These are phyloP conservation scores for Ciona savignyi DNA, from an alignment of 23 tunicate genomes.

Conservation along the genomic window DNA sequence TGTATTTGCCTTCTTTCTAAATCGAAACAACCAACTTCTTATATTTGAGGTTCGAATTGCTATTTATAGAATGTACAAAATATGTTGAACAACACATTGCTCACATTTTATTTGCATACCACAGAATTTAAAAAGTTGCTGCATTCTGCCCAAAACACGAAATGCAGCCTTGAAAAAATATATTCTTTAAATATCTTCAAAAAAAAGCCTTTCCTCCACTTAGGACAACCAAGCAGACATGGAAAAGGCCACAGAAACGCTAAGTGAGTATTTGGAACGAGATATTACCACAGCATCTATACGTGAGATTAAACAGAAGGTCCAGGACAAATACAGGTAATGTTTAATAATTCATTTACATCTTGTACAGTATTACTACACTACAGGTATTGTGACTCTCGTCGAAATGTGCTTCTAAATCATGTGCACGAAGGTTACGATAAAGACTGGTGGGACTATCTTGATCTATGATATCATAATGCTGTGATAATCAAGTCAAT, in stretches of 20 bases:
- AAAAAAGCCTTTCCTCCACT: too few relatives aligned
- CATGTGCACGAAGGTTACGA: conserved; percentile 95
- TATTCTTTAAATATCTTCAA: too few relatives aligned
- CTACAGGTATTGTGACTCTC: conserved; percentile 72
- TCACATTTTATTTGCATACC: too few relatives aligned
- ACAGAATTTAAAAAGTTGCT: too few relatives aligned
- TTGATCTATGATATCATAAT: too few relatives aligned
- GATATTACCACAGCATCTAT: conserved; percentile 78
- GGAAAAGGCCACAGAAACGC: conserved; percentile 82
- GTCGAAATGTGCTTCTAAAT: conserved; percentile 60
- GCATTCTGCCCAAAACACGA: too few relatives aligned
- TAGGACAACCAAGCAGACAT: conserved; percentile 89
- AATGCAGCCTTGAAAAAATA: too few relatives aligned
- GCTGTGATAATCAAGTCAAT: too few relatives aligned
- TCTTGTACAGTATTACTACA: too few relatives aligned
- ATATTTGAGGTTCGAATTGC: conserved; percentile 77
- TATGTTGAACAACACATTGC: too few relatives aligned
- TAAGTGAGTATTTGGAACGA: conserved; percentile 90
- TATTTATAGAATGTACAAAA: too few relatives aligned
- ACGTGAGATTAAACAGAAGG: conserved; percentile 78
- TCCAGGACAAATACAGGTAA: conserved; percentile 86
- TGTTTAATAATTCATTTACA: too few relatives aligned
- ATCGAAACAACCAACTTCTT: conserved; percentile 72
- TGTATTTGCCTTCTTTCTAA: conserved; percentile 93
- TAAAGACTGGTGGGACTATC: conserved; percentile 88